These are phyloP conservation scores for Ophion slaviceki DNA, from an alignment of 2,888 invertebrate genomes.

Conservation along the genomic window DNA sequence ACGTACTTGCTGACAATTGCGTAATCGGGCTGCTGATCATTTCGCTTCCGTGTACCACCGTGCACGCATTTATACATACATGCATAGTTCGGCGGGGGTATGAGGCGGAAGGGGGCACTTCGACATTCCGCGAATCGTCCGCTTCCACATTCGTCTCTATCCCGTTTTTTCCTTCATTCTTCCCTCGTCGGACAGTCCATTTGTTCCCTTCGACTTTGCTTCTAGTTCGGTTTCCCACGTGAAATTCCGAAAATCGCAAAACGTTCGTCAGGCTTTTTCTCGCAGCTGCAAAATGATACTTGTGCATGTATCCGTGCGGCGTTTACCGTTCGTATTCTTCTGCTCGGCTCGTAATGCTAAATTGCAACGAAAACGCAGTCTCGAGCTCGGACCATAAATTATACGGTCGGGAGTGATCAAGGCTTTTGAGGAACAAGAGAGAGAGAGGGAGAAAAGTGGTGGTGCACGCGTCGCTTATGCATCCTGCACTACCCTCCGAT, in stretches of 20 bases:
- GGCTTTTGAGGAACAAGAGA: neutral
- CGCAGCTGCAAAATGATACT: no score
- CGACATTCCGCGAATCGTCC: neutral
- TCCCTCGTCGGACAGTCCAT: neutral
- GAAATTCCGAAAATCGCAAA: no score
- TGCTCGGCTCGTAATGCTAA: neutral
- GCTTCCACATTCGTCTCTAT: neutral
- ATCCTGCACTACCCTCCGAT: slow-evolving; percentile 26
- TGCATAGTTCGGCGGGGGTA: neutral
- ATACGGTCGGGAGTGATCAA: slow-evolving; percentile 24
- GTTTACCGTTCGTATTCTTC: slow-evolving; percentile 1
- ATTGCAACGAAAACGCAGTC: slow-evolving; percentile 28
- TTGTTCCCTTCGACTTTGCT: neutral
- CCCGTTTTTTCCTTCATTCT: neutral
- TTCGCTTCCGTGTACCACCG: slow-evolving; percentile 25
- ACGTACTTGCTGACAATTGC: slow-evolving; percentile 40
- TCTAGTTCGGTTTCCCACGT: neutral
- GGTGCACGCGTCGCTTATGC: neutral
- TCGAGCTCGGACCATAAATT: slow-evolving; percentile 16
- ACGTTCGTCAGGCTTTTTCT: no score
- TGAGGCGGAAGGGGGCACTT: no score
- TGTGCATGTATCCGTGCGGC: no score
- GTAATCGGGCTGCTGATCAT: slow-evolving; percentile 54
- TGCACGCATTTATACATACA: no score
- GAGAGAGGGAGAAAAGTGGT: neutral